phyloP scores from a whole-genome alignment of 1,140 invertebrate species.

The Holcopasites calliopsidis region DNA sequence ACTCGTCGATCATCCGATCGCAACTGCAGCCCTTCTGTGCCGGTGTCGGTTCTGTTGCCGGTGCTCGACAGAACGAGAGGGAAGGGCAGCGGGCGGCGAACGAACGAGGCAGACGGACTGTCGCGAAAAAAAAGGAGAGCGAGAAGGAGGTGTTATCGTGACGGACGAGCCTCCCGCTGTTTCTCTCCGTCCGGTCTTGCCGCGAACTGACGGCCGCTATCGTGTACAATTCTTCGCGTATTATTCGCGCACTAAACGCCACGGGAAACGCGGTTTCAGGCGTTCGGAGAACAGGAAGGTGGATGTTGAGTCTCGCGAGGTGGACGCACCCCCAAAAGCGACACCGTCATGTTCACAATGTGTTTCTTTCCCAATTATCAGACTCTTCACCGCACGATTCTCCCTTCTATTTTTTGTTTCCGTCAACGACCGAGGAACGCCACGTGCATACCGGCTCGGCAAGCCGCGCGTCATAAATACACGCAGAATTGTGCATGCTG shows the following conservation, averaged over 20 bases:
- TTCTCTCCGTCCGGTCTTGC: conserved; percentile 1
- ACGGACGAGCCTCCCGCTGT: conserved; percentile 27
- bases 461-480: conserved; percentile 30
- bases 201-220: conserved; percentile 10
- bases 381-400: not conserved
- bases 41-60: conserved; percentile 46
- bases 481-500: conserved; percentile 19
- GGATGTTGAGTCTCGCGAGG: not conserved
- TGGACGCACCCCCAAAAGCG: no score
- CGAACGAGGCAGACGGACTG: conserved; percentile 28
- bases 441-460: conserved; percentile 60
- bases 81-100: not conserved
- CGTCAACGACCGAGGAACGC: conserved; percentile 38
- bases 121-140: conserved; percentile 13
- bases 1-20: conserved; percentile 57
- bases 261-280: not conserved
- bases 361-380: not conserved
- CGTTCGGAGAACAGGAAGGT: no score
- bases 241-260: not conserved
- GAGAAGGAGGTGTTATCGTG: conserved; percentile 26
- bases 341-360: no score
- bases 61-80: not conserved
- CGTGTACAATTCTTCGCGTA: not conserved
- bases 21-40: conserved; percentile 58
- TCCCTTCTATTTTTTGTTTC: conserved; percentile 7